Conservation (phyloP, 2,797 vertebrate genomes). For the Hypotaenidia okinawae region DNA sequence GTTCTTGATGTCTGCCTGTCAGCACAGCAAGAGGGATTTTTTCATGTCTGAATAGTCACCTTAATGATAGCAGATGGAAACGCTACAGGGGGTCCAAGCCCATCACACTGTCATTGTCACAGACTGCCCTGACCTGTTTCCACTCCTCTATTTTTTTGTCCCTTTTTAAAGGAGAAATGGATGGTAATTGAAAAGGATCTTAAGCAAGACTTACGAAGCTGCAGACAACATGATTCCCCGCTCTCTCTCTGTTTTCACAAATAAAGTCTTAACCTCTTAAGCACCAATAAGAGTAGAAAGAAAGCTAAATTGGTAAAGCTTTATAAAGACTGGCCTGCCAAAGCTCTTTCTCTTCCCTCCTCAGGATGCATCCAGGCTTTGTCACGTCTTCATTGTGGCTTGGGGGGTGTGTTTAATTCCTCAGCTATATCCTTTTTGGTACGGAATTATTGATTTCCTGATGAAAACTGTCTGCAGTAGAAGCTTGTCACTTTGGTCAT, state of each 20-base stretch:
- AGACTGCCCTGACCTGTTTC: slow-evolving; percentile 86
- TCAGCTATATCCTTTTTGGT: slow-evolving; percentile 3
- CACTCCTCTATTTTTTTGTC: slow-evolving; percentile 81
- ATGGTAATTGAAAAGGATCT: slow-evolving; percentile 89
- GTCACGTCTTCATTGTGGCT: neutral
- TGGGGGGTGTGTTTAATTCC: slow-evolving; percentile 29
- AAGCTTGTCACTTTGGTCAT: neutral
- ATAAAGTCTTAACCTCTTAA: slow-evolving; percentile 83
- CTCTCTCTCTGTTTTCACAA: slow-evolving; percentile 78
- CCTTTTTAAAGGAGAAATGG: slow-evolving; percentile 86
- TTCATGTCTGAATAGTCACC: slow-evolving; percentile 93
- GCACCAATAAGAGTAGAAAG: slow-evolving; percentile 68
- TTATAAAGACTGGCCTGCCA: slow-evolving; percentile 19
- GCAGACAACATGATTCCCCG: slow-evolving; percentile 75
- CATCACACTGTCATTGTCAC: slow-evolving; percentile 88
- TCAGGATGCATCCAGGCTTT: neutral
- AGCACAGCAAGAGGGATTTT: slow-evolving; percentile 86
- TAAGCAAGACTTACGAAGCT: slow-evolving; percentile 83
- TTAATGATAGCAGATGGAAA: slow-evolving; percentile 95
- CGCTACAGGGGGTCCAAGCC: slow-evolving; percentile 83
- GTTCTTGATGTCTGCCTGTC: slow-evolving; percentile 89
- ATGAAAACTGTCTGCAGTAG: neutral
- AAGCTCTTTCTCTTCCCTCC: slow-evolving; percentile 23
- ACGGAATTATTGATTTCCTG: slow-evolving; percentile 23
- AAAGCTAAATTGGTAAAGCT: slow-evolving; percentile 73